Evolutionary conservation across 2,888 invertebrate species (phyloP).

Genomic region (Celastrina argiolus): DNA sequence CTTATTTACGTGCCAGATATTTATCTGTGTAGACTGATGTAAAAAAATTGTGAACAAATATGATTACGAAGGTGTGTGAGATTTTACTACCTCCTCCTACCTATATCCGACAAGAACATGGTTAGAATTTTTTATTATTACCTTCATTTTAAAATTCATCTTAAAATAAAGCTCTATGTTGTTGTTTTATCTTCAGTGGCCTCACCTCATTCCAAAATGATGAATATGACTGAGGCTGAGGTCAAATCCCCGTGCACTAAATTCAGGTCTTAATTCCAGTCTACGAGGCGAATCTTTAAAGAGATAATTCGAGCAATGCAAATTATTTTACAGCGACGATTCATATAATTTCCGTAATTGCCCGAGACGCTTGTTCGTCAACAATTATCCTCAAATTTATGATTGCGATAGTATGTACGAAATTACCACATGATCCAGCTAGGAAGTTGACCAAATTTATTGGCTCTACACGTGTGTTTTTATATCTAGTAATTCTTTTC

Average conservation of each 20-base stretch:
- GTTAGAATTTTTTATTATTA: not conserved
- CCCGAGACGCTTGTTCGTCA: slow-evolving; percentile 25
- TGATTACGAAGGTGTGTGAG: too few species aligned
- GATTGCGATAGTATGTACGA: slow-evolving; percentile 21
- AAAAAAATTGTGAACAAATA: too few species aligned
- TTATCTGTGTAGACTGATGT: not conserved
- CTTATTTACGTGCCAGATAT: not conserved
- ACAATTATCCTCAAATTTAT: slow-evolving; percentile 29
- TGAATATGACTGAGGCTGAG: too few species aligned
- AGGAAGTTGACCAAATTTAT: slow-evolving; percentile 28
- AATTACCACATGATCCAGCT: slow-evolving; percentile 22
- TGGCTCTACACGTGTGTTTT: slow-evolving; percentile 12
- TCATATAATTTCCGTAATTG: slow-evolving; percentile 32
- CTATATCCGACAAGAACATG: too few species aligned
- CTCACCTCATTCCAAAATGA: too few species aligned
- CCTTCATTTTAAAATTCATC: not conserved
- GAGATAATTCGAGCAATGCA: slow-evolving; percentile 24
- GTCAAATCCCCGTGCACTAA: slow-evolving; percentile 30
- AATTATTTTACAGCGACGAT: slow-evolving; percentile 23
- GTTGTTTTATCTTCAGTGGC: not conserved
- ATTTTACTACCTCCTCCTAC: too few species aligned
- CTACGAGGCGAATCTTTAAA: slow-evolving; percentile 26
- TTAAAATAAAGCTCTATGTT: not conserved
- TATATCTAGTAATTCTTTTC: slow-evolving; percentile 19
- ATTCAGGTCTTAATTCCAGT: slow-evolving; percentile 29